phyloP scores from a whole-genome alignment of 2,888 invertebrate genomes.

The Drosophila histrio region DNA sequence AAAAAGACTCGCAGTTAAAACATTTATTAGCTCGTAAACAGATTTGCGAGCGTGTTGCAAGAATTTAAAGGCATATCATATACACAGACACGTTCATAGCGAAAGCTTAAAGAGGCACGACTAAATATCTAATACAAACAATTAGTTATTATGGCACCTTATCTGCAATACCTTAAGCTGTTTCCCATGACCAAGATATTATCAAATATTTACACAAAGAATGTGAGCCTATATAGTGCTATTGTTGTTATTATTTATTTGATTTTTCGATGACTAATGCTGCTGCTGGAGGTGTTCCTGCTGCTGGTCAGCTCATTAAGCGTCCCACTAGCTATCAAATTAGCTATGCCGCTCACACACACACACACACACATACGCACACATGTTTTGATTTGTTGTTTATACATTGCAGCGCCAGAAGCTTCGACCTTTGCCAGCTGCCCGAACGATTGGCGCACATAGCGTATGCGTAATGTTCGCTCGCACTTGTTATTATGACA shows the following conservation, averaged over 20 bases:
- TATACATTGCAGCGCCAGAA: conserved; percentile 64
- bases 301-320: conserved; percentile 44
- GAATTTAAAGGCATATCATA: conserved; percentile 5
- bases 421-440: conserved; percentile 41
- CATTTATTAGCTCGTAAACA: conserved; percentile 68
- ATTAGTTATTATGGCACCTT: conserved; percentile 9
- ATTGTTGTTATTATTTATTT: conserved; percentile 6
- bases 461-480: conserved; percentile 67
- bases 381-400: conserved; percentile 42
- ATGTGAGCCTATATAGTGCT: neutral
- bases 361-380: conserved; percentile 21
- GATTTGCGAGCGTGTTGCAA: conserved; percentile 47
- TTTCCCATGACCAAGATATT: conserved; percentile 33
- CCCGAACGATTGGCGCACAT: conserved; percentile 45
- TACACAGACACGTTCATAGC: neutral
- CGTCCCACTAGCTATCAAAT: conserved; percentile 33
- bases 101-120: neutral
- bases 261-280: conserved; percentile 21
- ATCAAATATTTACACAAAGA: conserved; percentile 40
- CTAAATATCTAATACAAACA: conserved; percentile 10
- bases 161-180: conserved; percentile 31
- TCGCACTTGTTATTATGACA: conserved; percentile 41
- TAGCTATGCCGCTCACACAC: conserved; percentile 51
- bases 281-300: conserved; percentile 6
- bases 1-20: conserved; percentile 57